Base-by-base conservation (phyloP, 2,888 invertebrate species). In the Pimpla rufipes region DNA sequence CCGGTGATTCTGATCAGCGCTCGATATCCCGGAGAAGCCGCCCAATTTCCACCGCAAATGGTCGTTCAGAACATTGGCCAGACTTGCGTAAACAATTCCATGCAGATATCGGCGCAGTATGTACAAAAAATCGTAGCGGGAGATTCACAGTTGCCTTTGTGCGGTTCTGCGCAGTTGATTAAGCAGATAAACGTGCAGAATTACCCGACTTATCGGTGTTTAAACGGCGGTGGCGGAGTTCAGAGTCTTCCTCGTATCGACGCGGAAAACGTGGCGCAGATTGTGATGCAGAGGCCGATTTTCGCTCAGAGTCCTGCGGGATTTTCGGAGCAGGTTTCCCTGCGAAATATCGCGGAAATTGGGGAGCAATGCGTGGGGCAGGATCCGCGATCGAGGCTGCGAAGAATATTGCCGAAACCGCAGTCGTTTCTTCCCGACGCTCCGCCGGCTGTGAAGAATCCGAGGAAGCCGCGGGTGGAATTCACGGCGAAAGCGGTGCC, bases 331-430 rank as follows among this genome's bases (percentile, higher is more conserved):
- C 29, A 29, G n/a, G 18, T 13, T n/a, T 7, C 10, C 2, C 50
- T 18, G n/a, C 8, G 47, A 8, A 55, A 10, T 23, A 67, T 6
- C 42, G n/a, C 11, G 45, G 18, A 16, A 21, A 52, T 16, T 8
- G 7, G n/a, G 1, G 37, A 11, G 23, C n/a, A 13, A 68, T n/a
- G n/a, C n/a, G n/a, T 59, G 11, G 37, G 16, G 5, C n/a, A 18
- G 8, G 50, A 13, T 21, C n/a, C 23, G 16, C 70, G 11, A 11
- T 35, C 71, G 0, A 81, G 77, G 64, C 77, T 80, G 21, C 40
- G 76, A 18, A 86, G 80, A 68, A 81, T 84, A 35, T 62, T 79
- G 3, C 79, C 85, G 1, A 80, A 85, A 74, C 57, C 73, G 10
- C 47, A 79, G 11, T 29, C 21, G 16, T 59, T 62, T 18, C 6